Evolutionary conservation across 2,797 vertebrate species (phyloP).

Genomic region (Gadopsis bispinosus): DNA sequence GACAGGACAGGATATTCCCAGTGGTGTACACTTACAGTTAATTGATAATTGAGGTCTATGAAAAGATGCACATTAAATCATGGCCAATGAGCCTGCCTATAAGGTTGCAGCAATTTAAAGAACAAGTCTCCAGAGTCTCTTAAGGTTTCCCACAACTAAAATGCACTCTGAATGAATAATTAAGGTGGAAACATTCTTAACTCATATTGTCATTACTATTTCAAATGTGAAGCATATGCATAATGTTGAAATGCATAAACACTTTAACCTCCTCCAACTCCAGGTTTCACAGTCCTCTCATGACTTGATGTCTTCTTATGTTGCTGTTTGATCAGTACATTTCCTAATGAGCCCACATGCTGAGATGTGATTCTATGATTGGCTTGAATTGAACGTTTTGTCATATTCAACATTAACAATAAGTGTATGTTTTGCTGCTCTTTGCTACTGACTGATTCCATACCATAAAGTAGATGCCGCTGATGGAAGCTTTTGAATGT

Average conservation of each 20-base stretch:
- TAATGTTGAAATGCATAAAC: conserved; percentile 37
- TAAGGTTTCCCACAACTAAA: conserved; percentile 72
- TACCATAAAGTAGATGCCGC: neutral
- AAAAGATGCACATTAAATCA: conserved; percentile 82
- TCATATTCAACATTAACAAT: conserved; percentile 22
- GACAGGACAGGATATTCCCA: conserved; percentile 75
- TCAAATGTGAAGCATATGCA: conserved; percentile 52
- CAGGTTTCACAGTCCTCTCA: conserved; percentile 36
- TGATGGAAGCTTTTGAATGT: neutral
- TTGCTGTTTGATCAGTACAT: conserved; percentile 43
- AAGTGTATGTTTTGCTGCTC: neutral
- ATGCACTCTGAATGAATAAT: conserved; percentile 75
- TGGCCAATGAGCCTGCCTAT: conserved; percentile 74
- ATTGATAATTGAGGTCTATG: conserved; percentile 82
- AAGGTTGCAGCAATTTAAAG: conserved; percentile 76
- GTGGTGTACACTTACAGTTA: conserved; percentile 78
- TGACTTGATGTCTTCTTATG: conserved; percentile 28
- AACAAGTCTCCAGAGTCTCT: conserved; percentile 77
- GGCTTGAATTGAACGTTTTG: neutral
- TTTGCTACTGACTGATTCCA: neutral
- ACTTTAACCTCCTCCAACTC: conserved; percentile 42
- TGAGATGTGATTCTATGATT: conserved; percentile 22
- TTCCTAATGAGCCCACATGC: conserved; percentile 28
- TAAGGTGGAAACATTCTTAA: conserved; percentile 66
- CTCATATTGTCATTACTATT: conserved; percentile 58